Percentiles rank a stretch among this genome's conserved stretches.
Conservation (phyloP, 1,140 invertebrate species). For the Nasonia longicornis region DNA sequence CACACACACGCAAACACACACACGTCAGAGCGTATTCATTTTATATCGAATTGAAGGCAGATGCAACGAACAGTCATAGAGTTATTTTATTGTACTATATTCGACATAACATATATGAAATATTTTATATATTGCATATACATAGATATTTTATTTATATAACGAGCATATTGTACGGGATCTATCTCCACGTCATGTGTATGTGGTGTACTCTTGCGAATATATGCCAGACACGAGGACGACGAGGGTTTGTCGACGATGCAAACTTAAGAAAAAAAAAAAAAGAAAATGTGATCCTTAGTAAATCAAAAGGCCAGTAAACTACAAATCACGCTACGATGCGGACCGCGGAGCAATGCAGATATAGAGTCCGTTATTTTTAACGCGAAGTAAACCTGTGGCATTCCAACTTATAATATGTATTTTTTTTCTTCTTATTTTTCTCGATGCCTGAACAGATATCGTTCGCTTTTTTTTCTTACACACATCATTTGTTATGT, state of each 20-base stretch:
- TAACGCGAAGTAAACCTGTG: background rate
- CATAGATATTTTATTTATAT: conserved; percentile 38
- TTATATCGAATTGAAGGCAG: conserved; percentile 40
- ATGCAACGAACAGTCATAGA: conserved; percentile 47
- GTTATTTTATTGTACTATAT: conserved; percentile 45
- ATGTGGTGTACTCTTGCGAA: no score
- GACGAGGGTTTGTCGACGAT: conserved; percentile 32
- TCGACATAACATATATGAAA: conserved; percentile 29
- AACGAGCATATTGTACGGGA: conserved; percentile 41
- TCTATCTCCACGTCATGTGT: conserved; percentile 26
- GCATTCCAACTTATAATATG: background rate
- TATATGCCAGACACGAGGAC: background rate
- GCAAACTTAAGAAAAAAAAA: conserved; percentile 27
- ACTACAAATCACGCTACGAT: conserved; percentile 29
- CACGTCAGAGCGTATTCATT: conserved; percentile 48
- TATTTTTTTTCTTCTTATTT: background rate
- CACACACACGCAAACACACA: conserved; percentile 33
- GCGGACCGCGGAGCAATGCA: no score
- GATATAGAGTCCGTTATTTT: no score
- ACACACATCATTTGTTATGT: conserved; percentile 25
- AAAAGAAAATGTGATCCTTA: conserved; percentile 48
- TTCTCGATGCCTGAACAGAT: conserved; percentile 7
- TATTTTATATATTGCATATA: background rate
- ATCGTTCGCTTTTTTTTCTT: conserved; percentile 34
- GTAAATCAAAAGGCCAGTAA: conserved; percentile 49